Percentiles rank a stretch among this genome's conserved stretches.
These are phyloP conservation scores for Drosophila ironensis DNA, from an alignment of 1,140 invertebrate genomes.

Conservation along the genomic window DNA sequence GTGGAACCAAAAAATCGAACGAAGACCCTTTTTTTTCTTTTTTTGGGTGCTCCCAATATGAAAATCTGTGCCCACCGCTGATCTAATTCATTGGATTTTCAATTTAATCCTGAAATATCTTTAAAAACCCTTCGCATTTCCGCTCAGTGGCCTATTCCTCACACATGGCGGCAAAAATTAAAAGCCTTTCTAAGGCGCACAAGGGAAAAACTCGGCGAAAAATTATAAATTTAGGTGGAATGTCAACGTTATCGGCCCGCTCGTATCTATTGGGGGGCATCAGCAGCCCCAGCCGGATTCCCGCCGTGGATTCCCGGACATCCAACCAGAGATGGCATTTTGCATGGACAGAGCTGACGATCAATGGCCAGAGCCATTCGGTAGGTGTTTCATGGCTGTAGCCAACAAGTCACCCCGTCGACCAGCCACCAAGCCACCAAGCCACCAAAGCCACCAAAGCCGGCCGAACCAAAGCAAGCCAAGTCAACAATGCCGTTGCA, in stretches of 20 bases:
- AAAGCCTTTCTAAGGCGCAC: conserved; percentile 65
- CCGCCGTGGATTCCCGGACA: conserved; percentile 10
- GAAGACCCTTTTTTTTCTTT: too few relatives aligned
- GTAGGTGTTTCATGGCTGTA: conserved; percentile 68
- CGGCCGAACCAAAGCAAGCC: conserved; percentile 17
- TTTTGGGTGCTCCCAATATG: too few relatives aligned
- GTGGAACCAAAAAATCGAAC: too few relatives aligned
- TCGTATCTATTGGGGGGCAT: conserved; percentile 73
- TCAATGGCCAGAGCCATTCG: conserved; percentile 67
- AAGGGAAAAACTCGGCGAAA: conserved; percentile 71
- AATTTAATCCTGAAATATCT: background rate
- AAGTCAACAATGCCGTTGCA: conserved; percentile 49
- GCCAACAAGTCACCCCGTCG: conserved; percentile 57
- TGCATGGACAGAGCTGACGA: conserved; percentile 55
- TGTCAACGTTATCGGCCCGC: conserved; percentile 75
- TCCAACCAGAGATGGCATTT: conserved; percentile 52
- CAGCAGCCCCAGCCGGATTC: conserved; percentile 26
- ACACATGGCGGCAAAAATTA: conserved; percentile 76
- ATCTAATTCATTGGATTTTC: too few relatives aligned
- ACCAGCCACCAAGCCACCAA: background rate
- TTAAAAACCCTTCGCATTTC: too few relatives aligned
- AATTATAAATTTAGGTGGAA: conserved; percentile 81
- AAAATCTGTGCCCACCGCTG: too few relatives aligned
- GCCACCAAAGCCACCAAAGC: too few relatives aligned
- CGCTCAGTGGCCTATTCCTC: conserved; percentile 18